phyloP scores from a whole-genome alignment of 2,888 invertebrate genomes.

The Orchestes rusci region DNA sequence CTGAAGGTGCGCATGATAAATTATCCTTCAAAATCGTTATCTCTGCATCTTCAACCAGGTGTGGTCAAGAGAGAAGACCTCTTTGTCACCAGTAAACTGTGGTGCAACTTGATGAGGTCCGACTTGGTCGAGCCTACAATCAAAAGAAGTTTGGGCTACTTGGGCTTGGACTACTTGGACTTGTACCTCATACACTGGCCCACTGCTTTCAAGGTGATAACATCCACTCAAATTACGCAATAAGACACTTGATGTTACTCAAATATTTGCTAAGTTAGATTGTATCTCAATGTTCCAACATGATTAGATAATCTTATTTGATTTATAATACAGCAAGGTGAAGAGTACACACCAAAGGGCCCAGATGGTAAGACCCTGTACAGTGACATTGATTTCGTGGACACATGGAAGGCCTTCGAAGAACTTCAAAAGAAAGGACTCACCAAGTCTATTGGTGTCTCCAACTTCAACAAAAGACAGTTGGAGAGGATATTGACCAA shows the following conservation, averaged over 20 bases:
- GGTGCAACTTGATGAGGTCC: slow-evolving; percentile 73
- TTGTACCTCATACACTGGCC: slow-evolving; percentile 91
- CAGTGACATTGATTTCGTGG: slow-evolving; percentile 58
- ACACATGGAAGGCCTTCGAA: slow-evolving; percentile 66
- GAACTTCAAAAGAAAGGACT: slow-evolving; percentile 54
- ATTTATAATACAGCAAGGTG: slow-evolving; percentile 46
- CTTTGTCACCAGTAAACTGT: slow-evolving; percentile 60
- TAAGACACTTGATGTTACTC: too few relatives aligned
- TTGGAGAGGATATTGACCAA: slow-evolving; percentile 53
- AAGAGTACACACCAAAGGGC: slow-evolving; percentile 55
- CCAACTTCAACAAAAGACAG: slow-evolving; percentile 70
- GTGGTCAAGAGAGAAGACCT: slow-evolving; percentile 58
- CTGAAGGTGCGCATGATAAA: too few relatives aligned
- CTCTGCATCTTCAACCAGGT: too few relatives aligned
- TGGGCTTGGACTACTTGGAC: slow-evolving; percentile 71
- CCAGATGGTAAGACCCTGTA: slow-evolving; percentile 49
- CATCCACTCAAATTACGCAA: too few relatives aligned
- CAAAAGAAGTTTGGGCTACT: slow-evolving; percentile 57
- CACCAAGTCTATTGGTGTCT: slow-evolving; percentile 62
- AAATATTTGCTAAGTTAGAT: too few relatives aligned
- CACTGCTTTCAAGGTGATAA: slow-evolving; percentile 71
- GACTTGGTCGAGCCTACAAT: slow-evolving; percentile 66
- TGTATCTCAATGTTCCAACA: neutral
- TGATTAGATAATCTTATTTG: neutral
- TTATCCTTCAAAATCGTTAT: too few relatives aligned